Base-by-base conservation (phyloP, 2,888 invertebrate species). In the Azorinus chamasolen region DNA sequence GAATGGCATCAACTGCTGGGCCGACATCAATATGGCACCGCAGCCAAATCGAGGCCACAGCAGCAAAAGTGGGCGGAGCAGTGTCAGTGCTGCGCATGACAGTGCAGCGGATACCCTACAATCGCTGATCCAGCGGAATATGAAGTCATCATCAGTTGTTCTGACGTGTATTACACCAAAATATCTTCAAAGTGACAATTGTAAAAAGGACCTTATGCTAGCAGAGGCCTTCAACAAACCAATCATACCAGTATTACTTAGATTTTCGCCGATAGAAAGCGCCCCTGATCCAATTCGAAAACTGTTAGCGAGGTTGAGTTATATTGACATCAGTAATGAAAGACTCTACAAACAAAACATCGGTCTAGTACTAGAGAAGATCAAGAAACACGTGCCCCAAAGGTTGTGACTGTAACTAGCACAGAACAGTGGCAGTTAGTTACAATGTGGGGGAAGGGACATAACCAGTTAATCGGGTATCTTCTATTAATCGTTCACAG, bases 131-230 rank as follows among this genome's bases (percentile, higher is more conserved):
- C 91, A 91, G 66, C 83, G 90, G 6, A 89, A 86, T 70, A 91
- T 92, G 90, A 89, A 88, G 58, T 87, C 87, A 0, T 86, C 91
- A 0, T 75, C 83, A 0, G 88, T 90, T 2, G 90, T 92, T 12
- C 63, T 92, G 25, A 85, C 90, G 64, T 91, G 91, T 78, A 87
- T 92, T 59, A 92, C 91, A 5, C 91, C 91, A 10, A 92, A 92
- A 76, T 92, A 92, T 82, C 80, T 92, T 58, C 91, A 92, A 65
- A 91, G 90, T 80, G 92, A 92, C 78, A 91, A 90, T 80, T 92
- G 92, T 79, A 85, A 87, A 58, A 91, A 91, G 61, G 92, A 92
- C 66, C 79, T 92, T n/a, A 87, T 87, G 18, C 79, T 91, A 39
- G 92, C 92, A 0, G 91, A 92, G 59, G 85, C 88, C 16, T 88